Base-by-base conservation (phyloP, 2,888 invertebrate species). In the Drosophila eohydei region DNA sequence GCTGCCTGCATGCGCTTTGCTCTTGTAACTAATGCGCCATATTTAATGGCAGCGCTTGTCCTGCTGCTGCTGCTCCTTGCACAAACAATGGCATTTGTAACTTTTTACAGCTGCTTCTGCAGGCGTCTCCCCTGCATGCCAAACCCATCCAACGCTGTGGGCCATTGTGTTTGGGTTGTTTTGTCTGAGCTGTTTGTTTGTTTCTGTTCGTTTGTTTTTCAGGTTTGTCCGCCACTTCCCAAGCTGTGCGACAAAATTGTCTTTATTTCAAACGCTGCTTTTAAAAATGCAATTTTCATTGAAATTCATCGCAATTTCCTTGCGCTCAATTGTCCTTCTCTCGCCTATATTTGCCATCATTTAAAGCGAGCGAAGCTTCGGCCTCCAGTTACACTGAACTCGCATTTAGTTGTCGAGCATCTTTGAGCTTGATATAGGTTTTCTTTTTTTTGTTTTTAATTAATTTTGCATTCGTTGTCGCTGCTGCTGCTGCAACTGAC, bases 231-330 rank as follows among this genome's bases (percentile, higher is more conserved):
- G 36, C 55, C 54, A 51, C 46, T 61, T 57, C 2, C 44, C 41
- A 55, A 58, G 44, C 57, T 62, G 56, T 28, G 26, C 67, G 57
- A 71, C 73, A 74, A 68, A 90, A 87, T 83, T 81, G 72, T 89
- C 84, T 79, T 78, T 80, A 86, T 89, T 89, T 55, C 72, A 59
- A 71, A 87, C 73, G 78, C 74, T 71, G 84, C 71, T 89, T 78
- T 77, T 74, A 78, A 84, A 89, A 86, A 83, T 89, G 89, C 74
- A 79, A 80, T 78, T 89, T 87, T 71, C 90, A 90, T 87, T 90
- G 80, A 89, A 89, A 88, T 90, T 79, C 89, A 84, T 74, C 64
- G 89, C 75, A 63, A 74, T 78, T 75, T 65, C 56, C 64, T 48
- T 61, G 50, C 46, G 43, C 61, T 44, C 28, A 16, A 34, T 43